Conservation (phyloP, 2,113 vertebrate species). For the Cyprinodon brontotheroides region DNA sequence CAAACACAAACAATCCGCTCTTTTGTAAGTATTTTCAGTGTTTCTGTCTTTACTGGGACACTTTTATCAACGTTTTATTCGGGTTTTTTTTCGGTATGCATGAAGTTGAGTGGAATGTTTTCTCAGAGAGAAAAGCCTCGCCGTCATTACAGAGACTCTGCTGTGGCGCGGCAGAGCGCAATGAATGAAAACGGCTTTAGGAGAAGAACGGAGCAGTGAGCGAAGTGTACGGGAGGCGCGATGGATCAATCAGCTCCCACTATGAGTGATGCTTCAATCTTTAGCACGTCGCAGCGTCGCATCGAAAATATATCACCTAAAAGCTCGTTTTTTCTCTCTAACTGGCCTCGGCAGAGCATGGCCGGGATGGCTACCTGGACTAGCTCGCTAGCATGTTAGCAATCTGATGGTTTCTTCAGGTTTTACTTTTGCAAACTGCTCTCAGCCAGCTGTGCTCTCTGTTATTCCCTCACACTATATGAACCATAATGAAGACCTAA, state of each 20-base stretch:
- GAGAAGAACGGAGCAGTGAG: constrained; percentile 63
- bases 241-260: constrained; percentile 71
- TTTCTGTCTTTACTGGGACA: fast-evolving
- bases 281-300: constrained; percentile 9
- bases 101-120: background rate
- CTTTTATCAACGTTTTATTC: background rate
- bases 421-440: background rate
- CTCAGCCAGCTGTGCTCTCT: constrained; percentile 12
- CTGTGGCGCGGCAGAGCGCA: constrained; percentile 67
- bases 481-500: too few relatives aligned
- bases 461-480: background rate
- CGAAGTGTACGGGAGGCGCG: constrained; percentile 73
- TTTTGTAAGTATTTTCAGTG: constrained; percentile 71
- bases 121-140: constrained; percentile 17
- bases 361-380: constrained; percentile 65
- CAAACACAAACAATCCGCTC: constrained; percentile 55
- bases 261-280: constrained; percentile 44
- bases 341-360: constrained; percentile 71
- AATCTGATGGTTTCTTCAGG: constrained; percentile 31
- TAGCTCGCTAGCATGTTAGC: constrained; percentile 58
- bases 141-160: constrained; percentile 61
- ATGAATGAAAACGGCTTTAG: constrained; percentile 81
- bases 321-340: constrained; percentile 24
- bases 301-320: constrained; percentile 17
- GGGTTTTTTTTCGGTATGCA: background rate